Percentiles rank a stretch among this genome's conserved stretches.
phyloP scores from a whole-genome alignment of 2,797 vertebrate genomes.

The Malacoraja senta region DNA sequence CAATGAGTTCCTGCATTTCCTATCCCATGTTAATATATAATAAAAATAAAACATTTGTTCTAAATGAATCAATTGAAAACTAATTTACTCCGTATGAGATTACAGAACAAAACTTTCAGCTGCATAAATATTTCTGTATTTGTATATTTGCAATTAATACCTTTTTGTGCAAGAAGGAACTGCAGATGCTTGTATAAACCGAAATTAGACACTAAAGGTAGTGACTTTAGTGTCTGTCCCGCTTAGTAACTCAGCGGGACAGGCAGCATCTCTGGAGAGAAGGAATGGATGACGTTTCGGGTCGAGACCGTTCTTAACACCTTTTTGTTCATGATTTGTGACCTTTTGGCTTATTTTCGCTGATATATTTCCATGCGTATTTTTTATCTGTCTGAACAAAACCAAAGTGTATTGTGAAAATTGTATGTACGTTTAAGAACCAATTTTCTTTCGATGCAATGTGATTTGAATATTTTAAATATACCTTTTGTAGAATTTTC shows the following conservation, averaged over 20 bases:
- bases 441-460: not conserved
- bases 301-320: not conserved
- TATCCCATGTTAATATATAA: not conserved
- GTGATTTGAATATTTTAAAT: not conserved
- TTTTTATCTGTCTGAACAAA: not conserved
- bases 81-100: constrained; percentile 27
- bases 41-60: not conserved
- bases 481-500: not conserved
- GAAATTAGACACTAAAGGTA: too few relatives aligned
- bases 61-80: not conserved
- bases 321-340: constrained; percentile 4
- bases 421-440: not conserved
- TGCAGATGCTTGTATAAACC: too few relatives aligned
- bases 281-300: too few relatives aligned
- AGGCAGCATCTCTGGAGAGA: too few relatives aligned
- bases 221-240: too few relatives aligned
- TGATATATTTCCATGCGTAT: not conserved
- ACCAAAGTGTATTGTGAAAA: not conserved
- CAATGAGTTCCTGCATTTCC: not conserved
- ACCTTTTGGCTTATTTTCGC: not conserved
- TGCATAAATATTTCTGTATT: constrained; percentile 21
- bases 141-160: constrained; percentile 21
- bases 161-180: not conserved
- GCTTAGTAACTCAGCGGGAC: too few relatives aligned
- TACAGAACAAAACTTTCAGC: not conserved